These are phyloP conservation scores for Aphis gossypii DNA, from an alignment of 1,140 invertebrate genomes.

Conservation along the genomic window DNA sequence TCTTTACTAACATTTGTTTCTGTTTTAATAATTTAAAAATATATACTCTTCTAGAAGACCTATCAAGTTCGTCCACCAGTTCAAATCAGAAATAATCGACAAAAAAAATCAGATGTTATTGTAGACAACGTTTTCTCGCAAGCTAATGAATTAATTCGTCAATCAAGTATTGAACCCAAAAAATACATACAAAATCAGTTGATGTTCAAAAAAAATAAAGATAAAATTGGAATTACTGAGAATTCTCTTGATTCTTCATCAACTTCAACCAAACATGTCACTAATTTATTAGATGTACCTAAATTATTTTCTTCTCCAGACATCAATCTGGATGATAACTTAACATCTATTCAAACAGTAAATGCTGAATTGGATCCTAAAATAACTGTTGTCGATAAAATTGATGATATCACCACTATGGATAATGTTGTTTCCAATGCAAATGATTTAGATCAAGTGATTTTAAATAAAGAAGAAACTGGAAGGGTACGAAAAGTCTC, in stretches of 20 bases:
- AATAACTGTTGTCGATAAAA: background rate
- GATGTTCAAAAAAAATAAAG: conserved; percentile 55
- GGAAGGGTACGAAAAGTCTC: conserved; percentile 7
- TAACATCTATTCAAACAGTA: background rate
- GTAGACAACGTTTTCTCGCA: conserved; percentile 16
- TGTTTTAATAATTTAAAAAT: background rate
- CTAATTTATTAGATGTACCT: background rate
- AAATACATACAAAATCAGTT: conserved; percentile 55
- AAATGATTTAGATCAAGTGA: background rate
- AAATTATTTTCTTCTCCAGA: conserved; percentile 48
- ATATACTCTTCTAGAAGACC: conserved; percentile 2
- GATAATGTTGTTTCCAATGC: background rate
- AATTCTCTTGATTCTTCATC: background rate
- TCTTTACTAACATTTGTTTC: background rate
- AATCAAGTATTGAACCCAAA: conserved; percentile 56
- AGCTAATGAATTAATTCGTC: conserved; percentile 52
- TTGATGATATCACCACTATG: background rate
- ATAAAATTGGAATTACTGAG: conserved; percentile 27
- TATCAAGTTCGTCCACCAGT: background rate
- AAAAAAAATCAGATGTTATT: conserved; percentile 42
- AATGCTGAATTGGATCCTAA: background rate
- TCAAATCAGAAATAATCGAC: conserved; percentile 24
- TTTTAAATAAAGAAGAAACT: conserved; percentile 38
- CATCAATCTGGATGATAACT: conserved; percentile 26
- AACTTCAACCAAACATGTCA: background rate